A percentile compares a stretch with the other conserved stretches of the same genome.
These are phyloP conservation scores for Solea solea DNA, from an alignment of 2,113 vertebrate species.

Conservation along the genomic window DNA sequence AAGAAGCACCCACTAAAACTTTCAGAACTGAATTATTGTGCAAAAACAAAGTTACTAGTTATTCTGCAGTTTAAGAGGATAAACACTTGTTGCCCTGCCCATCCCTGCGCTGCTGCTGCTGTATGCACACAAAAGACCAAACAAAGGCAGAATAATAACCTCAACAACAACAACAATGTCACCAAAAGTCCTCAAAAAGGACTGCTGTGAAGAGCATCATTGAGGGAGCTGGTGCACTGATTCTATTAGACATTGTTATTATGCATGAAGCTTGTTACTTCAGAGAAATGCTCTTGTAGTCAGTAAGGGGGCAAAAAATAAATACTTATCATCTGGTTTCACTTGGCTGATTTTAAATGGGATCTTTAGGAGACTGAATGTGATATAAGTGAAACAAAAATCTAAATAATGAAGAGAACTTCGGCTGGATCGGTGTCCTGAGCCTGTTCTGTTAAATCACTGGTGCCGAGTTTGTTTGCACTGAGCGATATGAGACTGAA, in stretches of 20 bases:
- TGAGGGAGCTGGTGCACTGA: constrained; percentile 12
- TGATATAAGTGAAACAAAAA: constrained; percentile 11
- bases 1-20: no score
- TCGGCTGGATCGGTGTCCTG: not conserved
- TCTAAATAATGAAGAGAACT: not conserved
- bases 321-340: constrained; percentile 8
- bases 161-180: no score
- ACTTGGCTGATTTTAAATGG: not conserved
- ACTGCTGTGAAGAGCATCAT: not conserved
- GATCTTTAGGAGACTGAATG: constrained; percentile 9
- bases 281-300: constrained; percentile 7
- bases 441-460: constrained; percentile 6
- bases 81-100: no score
- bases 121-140: no score
- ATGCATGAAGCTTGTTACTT: constrained; percentile 7
- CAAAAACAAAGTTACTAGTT: no score
- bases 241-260: constrained; percentile 9
- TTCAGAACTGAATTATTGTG: no score
- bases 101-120: no score
- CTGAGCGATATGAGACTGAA: constrained; percentile 15
- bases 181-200: not conserved
- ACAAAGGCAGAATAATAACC: no score
- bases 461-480: constrained; percentile 14
- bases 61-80: no score
- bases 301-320: not conserved